Evolutionary conservation across 1,140 invertebrate genomes (phyloP).

Genomic region (Phymorhynchus buccinoides): DNA sequence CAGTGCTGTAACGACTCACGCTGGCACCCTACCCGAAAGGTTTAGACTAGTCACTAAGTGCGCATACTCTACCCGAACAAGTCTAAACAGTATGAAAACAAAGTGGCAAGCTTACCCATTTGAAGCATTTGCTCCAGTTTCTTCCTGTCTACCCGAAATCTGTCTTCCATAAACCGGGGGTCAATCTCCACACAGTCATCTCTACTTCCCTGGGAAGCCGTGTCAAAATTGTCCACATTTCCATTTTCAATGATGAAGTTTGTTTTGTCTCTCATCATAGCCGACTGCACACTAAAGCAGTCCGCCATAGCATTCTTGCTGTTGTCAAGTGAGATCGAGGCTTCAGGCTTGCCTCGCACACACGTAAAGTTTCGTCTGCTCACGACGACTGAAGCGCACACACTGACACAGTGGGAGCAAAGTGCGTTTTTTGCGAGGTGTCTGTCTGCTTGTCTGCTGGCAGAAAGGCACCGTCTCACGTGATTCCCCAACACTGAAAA

Average conservation of each 20-base stretch:
- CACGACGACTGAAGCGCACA: neutral
- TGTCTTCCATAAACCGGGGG: slow-evolving; percentile 79
- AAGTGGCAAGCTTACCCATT: slow-evolving; percentile 73
- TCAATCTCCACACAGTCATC: slow-evolving; percentile 64
- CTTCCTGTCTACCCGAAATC: slow-evolving; percentile 91
- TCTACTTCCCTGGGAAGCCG: slow-evolving; percentile 59
- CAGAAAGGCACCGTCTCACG: neutral
- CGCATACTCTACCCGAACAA: neutral
- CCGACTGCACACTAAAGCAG: slow-evolving; percentile 56
- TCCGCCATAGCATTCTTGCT: slow-evolving; percentile 71
- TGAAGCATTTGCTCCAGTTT: slow-evolving; percentile 92
- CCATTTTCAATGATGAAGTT: slow-evolving; percentile 59
- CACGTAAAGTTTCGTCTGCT: slow-evolving; percentile 5
- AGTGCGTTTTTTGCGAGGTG: neutral
- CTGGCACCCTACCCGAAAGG: neutral
- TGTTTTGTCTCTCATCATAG: slow-evolving; percentile 62
- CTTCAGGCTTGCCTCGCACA: slow-evolving; percentile 33
- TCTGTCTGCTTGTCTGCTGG: neutral
- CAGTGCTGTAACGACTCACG: neutral
- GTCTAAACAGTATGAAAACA: neutral
- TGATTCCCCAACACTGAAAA: neutral
- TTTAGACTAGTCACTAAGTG: neutral
- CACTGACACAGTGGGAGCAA: neutral
- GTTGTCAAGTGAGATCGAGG: slow-evolving; percentile 65
- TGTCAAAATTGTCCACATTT: slow-evolving; percentile 64